These are phyloP conservation scores for Temnothorax ravouxi DNA, from an alignment of 2,888 invertebrate genomes.

Conservation along the genomic window DNA sequence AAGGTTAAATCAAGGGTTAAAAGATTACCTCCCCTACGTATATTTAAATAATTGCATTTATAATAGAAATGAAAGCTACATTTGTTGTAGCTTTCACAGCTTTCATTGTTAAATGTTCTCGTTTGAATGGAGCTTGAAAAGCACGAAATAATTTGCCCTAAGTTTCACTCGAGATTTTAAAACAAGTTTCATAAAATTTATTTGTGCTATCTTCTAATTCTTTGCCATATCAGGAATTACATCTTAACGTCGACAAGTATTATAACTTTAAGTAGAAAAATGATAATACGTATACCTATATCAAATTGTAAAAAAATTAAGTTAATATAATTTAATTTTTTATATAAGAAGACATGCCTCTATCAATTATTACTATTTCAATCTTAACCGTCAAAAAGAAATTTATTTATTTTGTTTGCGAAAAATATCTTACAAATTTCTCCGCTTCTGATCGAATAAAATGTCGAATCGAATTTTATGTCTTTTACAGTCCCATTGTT, in stretches of 20 bases:
- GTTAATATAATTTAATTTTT: no score
- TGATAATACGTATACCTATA: background rate
- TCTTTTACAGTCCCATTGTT: slow-evolving; percentile 8
- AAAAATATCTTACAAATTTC: background rate
- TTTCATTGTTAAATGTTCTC: background rate
- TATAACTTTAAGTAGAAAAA: background rate
- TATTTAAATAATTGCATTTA: slow-evolving; percentile 34
- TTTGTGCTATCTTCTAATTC: no score
- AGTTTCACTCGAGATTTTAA: background rate
- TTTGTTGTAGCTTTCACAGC: background rate
- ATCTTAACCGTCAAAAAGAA: background rate
- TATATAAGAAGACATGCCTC: no score
- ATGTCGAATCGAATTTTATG: no score
- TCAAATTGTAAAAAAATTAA: background rate
- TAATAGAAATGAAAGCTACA: slow-evolving; percentile 10
- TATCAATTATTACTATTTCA: background rate
- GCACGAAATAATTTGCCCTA: background rate
- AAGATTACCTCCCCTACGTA: slow-evolving; percentile 14
- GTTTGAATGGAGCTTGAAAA: slow-evolving; percentile 4
- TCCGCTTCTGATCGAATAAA: background rate
- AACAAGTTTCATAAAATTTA: background rate
- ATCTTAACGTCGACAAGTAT: background rate
- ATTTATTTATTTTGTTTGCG: background rate
- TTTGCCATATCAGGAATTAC: no score
- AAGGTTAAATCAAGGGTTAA: slow-evolving; percentile 21